These are phyloP conservation scores for Serilophus lunatus DNA, from an alignment of 2,113 vertebrate genomes.

Conservation along the genomic window DNA sequence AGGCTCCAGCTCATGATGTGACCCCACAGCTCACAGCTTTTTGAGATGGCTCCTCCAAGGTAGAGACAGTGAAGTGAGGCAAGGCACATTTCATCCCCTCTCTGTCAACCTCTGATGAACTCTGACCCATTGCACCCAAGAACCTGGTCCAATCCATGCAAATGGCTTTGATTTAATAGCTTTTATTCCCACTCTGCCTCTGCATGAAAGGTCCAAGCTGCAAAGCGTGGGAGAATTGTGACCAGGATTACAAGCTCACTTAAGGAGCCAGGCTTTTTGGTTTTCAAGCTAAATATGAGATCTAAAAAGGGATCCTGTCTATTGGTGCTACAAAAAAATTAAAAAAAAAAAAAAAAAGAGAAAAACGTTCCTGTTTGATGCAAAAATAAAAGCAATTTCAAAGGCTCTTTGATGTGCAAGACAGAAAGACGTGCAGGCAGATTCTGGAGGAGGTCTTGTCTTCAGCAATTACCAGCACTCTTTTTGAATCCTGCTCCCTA, in stretches of 20 bases:
- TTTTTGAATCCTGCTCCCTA: background rate
- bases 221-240: background rate
- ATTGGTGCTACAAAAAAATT: background rate
- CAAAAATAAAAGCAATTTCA: conserved; percentile 41
- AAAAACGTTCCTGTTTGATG: background rate
- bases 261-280: background rate
- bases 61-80: background rate
- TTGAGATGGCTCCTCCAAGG: background rate
- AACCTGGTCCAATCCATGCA: background rate
- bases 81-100: background rate
- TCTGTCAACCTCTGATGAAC: background rate
- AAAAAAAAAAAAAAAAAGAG: background rate
- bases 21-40: background rate
- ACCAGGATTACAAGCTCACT: background rate
- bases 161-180: background rate
- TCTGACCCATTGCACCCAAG: background rate
- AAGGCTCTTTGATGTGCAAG: conserved; percentile 41
- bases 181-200: background rate
- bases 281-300: background rate
- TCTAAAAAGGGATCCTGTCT: background rate
- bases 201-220: background rate
- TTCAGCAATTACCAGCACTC: background rate
- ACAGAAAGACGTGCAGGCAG: background rate
- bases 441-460: background rate
- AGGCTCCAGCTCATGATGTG: background rate